Evolutionary conservation across 2,797 vertebrate species (phyloP).

Genomic region (Paedocypris micromegethes): DNA sequence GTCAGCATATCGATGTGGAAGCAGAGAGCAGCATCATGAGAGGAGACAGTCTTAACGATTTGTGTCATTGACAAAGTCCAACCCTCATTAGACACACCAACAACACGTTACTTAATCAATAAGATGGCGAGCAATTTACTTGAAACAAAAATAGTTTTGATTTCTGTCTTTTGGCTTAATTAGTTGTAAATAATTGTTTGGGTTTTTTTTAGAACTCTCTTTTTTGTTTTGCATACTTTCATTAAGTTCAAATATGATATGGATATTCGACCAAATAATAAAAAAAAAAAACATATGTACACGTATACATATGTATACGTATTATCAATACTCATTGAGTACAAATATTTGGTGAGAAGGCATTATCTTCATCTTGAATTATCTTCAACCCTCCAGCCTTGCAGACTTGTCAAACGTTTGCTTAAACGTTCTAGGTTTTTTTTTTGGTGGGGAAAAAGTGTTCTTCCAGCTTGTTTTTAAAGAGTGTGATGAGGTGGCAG

Average conservation of each 20-base stretch:
- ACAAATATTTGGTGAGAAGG: no score
- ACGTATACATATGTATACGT: no score
- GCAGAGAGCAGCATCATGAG: conserved; percentile 22
- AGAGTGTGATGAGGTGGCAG: conserved; percentile 1
- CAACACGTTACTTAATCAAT: conserved; percentile 10
- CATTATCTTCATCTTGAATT: conserved; percentile 12
- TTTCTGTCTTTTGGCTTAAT: no score
- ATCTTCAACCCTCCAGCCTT: neutral
- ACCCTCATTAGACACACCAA: conserved; percentile 20
- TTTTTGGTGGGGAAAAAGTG: conserved; percentile 1
- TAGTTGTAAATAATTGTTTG: no score
- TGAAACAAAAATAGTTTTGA: neutral
- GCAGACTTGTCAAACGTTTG: conserved; percentile 15
- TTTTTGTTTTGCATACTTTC: no score
- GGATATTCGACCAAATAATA: no score
- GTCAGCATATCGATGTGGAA: conserved; percentile 30
- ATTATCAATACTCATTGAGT: no score
- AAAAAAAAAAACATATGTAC: no score
- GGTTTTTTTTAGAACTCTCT: no score
- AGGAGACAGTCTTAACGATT: conserved; percentile 22
- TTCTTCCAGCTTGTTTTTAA: neutral
- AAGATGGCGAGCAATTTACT: conserved; percentile 8
- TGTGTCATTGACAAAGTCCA: conserved; percentile 20
- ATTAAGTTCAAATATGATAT: no score
- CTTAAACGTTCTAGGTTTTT: neutral